These are phyloP conservation scores for Ceyx erithaca DNA, from an alignment of 2,797 vertebrate species.

Conservation along the genomic window DNA sequence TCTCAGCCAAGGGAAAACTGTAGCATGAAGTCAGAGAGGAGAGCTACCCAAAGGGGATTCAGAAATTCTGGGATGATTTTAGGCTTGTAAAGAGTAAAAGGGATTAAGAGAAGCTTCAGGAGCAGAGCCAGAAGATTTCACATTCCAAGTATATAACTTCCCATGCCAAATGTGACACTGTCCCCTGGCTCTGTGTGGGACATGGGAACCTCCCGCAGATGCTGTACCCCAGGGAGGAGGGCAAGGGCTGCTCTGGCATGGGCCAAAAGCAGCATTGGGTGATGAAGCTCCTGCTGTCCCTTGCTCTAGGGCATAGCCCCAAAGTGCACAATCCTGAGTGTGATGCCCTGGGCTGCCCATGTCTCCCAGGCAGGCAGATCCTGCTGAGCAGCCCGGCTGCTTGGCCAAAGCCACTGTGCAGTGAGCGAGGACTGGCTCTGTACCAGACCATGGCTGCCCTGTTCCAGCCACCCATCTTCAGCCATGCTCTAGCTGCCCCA, in stretches of 20 bases:
- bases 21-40: not conserved
- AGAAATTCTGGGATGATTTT: not conserved
- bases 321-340: not conserved
- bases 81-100: not conserved
- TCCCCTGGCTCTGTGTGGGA: fast-evolving
- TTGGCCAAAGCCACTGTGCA: fast-evolving
- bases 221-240: not conserved
- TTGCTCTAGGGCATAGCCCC: not conserved
- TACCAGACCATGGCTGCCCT: fast-evolving
- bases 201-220: fast-evolving
- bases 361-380: not conserved
- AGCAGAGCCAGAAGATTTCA: not conserved
- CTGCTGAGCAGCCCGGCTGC: fast-evolving
- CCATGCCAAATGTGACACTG: fast-evolving
- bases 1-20: not conserved
- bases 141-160: not conserved
- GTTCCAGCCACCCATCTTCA: not conserved
- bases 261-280: not conserved
- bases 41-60: not conserved
- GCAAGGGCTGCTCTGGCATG: not conserved
- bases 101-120: not conserved
- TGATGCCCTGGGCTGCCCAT: not conserved
- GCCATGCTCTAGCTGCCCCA: fast-evolving
- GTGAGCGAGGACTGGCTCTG: not conserved
- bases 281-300: not conserved